A percentile compares a stretch with the other conserved stretches of the same genome.
Evolutionary conservation across 2,888 invertebrate genomes (phyloP).

Genomic region (Caenorhabditis becei): DNA sequence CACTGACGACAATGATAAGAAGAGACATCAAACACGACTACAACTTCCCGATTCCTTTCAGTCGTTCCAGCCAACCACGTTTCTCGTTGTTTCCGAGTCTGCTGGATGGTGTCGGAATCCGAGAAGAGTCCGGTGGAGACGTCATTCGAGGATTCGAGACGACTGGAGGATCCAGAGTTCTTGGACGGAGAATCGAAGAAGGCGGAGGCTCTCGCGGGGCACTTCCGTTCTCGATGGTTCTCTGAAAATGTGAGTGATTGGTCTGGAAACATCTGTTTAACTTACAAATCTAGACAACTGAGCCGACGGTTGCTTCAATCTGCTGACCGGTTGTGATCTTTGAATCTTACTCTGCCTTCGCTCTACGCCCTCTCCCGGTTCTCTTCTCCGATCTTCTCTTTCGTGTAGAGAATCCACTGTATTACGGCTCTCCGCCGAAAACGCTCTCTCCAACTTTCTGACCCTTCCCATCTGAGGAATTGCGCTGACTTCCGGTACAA

Average conservation of each 20-base stretch:
- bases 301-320: constrained; percentile 58
- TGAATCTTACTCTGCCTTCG: constrained; percentile 62
- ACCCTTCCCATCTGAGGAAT: constrained; percentile 56
- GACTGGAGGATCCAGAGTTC: constrained; percentile 25
- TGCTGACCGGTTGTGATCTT: constrained; percentile 63
- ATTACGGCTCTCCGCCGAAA: constrained; percentile 51
- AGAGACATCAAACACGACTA: constrained; percentile 41
- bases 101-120: constrained; percentile 54
- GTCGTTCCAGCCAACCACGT: constrained; percentile 57
- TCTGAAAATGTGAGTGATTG: constrained; percentile 24
- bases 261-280: not conserved
- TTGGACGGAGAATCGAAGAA: constrained; percentile 30
- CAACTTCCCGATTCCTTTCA: constrained; percentile 58
- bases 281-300: constrained; percentile 50
- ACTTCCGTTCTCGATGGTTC: constrained; percentile 45
- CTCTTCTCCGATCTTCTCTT: constrained; percentile 50
- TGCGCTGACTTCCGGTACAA: constrained; percentile 50
- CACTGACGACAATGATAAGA: constrained; percentile 17
- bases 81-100: constrained; percentile 46
- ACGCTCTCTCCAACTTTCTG: constrained; percentile 59
- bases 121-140: constrained; percentile 33
- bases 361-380: constrained; percentile 30
- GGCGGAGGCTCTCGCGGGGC: constrained; percentile 23
- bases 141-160: not conserved
- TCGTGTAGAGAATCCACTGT: constrained; percentile 58